Base-by-base conservation (phyloP, 2,888 invertebrate species). In the Polyommatus icarus region DNA sequence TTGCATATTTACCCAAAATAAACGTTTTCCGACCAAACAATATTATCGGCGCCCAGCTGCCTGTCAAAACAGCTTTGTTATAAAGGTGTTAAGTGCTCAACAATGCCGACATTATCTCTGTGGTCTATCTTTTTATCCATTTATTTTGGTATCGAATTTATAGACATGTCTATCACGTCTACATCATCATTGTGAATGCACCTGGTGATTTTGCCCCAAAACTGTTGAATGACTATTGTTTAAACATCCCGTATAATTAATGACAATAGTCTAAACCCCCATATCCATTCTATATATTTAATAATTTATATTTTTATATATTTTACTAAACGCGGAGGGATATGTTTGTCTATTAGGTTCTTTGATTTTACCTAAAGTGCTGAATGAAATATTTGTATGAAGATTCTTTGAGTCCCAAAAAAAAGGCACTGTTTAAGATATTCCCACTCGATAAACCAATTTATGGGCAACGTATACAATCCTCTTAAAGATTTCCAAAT, bases 81-180 rank as follows among this genome's bases (percentile, higher is more conserved):
- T 89, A 92, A 93, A 93, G 92, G 93, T 93, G 93, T 91, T 90
- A 86, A 88, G 87, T 86, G 83, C 81, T 81, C 84, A 84, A 83
- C 82, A 87, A 85, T 82, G 82, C 81, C 83, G 88, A 88, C 89
- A 84, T 79, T 91, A 92, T 93, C 92, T 83, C 86, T 87, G 20
- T 89, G 88, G 89, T 87, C 85, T 87, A 91, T 91, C 91, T 89
- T 90, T 92, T 90, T 91, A 91, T 91, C 91, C 89, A 90, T 92
- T 82, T 80, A 85, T 84, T 82, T 80, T 79, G 78, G 80, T 84
- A 85, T 86, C 85, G 83, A 86, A 86, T 86, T 76, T 54, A 76
- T 71, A 75, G 40, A 73, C 40, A 50, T 54, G 75, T 54, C 76
- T 54, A 61, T 73, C 73, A 75, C 18, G 75, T 32, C 54, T 54